Evolutionary conservation across 2,113 vertebrate genomes (phyloP).

Genomic region (Salvator merianae): DNA sequence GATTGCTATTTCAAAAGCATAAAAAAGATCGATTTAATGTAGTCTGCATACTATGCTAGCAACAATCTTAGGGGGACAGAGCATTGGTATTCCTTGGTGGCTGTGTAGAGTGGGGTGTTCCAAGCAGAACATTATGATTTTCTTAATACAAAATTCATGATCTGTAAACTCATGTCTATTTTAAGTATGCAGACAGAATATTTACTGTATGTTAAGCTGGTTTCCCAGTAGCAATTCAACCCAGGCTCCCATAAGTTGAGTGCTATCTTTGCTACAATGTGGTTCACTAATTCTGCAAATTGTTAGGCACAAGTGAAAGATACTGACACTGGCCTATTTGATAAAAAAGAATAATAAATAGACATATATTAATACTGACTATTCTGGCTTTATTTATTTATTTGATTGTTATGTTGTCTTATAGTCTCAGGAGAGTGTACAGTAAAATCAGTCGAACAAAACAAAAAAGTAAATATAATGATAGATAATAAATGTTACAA

Average conservation of each 20-base stretch:
- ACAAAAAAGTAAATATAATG: too few species aligned
- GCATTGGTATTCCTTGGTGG: not conserved
- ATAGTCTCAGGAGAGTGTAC: not conserved
- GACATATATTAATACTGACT: not conserved
- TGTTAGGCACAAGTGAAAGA: not conserved
- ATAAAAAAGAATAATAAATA: not conserved
- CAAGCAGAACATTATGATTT: not conserved
- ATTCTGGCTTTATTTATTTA: not conserved
- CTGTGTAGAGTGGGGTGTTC: not conserved
- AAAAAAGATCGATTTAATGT: slow-evolving; percentile 16
- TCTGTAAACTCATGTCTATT: slow-evolving; percentile 2
- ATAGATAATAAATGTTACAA: too few species aligned
- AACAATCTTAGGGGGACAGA: not conserved
- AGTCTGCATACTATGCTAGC: not conserved
- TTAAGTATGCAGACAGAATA: slow-evolving; percentile 5
- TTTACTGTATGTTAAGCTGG: slow-evolving; percentile 17
- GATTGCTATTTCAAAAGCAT: slow-evolving; percentile 26
- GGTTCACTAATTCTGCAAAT: not conserved
- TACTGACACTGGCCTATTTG: not conserved
- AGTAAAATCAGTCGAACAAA: too few species aligned
- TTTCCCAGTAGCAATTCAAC: slow-evolving; percentile 11
- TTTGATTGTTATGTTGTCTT: not conserved
- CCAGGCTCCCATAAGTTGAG: not conserved
- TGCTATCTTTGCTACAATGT: not conserved
- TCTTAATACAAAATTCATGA: not conserved